These are phyloP conservation scores for Capitella teleta DNA, from an alignment of 1,140 invertebrate species.

Conservation along the genomic window DNA sequence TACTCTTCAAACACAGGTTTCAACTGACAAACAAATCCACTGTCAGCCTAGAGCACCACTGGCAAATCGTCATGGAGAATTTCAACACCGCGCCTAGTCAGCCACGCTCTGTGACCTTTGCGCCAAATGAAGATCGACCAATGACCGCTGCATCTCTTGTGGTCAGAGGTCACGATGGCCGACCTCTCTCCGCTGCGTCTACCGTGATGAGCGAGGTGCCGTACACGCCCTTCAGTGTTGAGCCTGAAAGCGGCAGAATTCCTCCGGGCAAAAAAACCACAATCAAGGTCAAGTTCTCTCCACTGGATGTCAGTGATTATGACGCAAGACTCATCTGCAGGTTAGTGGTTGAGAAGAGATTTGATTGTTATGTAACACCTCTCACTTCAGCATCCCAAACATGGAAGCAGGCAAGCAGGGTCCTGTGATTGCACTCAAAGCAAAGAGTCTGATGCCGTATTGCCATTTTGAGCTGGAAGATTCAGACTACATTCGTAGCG, in stretches of 20 bases:
- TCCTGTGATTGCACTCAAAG: slow-evolving; percentile 32
- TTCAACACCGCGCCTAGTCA: slow-evolving; percentile 23
- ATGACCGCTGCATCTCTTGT: slow-evolving; percentile 3
- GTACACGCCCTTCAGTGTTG: slow-evolving; percentile 35
- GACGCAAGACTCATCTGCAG: slow-evolving; percentile 38
- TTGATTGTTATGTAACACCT: neutral
- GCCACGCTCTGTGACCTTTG: slow-evolving; percentile 30
- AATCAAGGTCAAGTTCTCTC: slow-evolving; percentile 38
- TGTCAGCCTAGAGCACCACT: slow-evolving; percentile 35
- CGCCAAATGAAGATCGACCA: slow-evolving; percentile 23
- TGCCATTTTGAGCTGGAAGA: slow-evolving; percentile 43
- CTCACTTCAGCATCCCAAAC: slow-evolving; percentile 28
- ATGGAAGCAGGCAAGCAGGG: slow-evolving; percentile 28
- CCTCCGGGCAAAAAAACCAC: slow-evolving; percentile 24
- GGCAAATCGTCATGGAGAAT: slow-evolving; percentile 40
- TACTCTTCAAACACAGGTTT: slow-evolving; percentile 19
- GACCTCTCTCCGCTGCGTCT: slow-evolving; percentile 1
- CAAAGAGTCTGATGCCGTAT: slow-evolving; percentile 37
- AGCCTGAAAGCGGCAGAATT: slow-evolving; percentile 35
- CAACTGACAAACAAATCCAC: slow-evolving; percentile 30
- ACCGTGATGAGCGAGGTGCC: slow-evolving; percentile 19
- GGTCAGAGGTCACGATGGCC: neutral
- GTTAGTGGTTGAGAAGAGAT: slow-evolving; percentile 14
- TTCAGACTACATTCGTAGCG: slow-evolving; percentile 38
- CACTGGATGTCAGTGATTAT: slow-evolving; percentile 40